These are phyloP conservation scores for Plecturocebus donacophilus DNA, from an alignment of 2,113 vertebrate species.

Conservation along the genomic window DNA sequence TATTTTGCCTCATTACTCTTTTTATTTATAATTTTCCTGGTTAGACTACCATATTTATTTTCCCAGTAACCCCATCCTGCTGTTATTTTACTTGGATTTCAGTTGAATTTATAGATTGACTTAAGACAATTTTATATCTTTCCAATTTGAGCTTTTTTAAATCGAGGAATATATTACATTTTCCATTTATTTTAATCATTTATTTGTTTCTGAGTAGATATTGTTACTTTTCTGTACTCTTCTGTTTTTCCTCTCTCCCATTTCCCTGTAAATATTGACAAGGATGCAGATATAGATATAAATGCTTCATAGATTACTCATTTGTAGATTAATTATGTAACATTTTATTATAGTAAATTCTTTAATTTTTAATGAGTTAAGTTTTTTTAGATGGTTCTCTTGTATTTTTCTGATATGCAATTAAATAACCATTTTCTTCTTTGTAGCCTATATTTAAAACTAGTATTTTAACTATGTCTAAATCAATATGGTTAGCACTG, in stretches of 20 bases:
- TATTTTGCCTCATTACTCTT: not conserved
- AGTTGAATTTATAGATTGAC: conserved; percentile 33
- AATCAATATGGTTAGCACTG: not conserved
- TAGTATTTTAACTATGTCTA: not conserved
- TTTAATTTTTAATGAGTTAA: not conserved
- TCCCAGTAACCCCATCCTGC: not conserved
- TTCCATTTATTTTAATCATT: not conserved
- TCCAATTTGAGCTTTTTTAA: not conserved
- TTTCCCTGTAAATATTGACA: not conserved
- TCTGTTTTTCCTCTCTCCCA: not conserved
- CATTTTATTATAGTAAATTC: not conserved
- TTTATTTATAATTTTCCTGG: not conserved
- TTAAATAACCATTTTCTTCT: not conserved
- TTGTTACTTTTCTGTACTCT: not conserved
- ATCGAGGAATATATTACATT: not conserved
- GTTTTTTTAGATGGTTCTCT: not conserved
- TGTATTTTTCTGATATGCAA: not conserved
- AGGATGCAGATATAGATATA: not conserved
- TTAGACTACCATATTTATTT: not conserved
- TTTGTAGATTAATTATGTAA: not conserved
- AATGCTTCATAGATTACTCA: not conserved
- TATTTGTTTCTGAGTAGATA: not conserved
- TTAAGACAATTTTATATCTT: conserved; percentile 5
- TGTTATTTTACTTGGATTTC: conserved; percentile 52
- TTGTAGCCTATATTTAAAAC: not conserved